Evolutionary conservation across 2,797 vertebrate species (phyloP).

Genomic region (Peromyscus attwateri): DNA sequence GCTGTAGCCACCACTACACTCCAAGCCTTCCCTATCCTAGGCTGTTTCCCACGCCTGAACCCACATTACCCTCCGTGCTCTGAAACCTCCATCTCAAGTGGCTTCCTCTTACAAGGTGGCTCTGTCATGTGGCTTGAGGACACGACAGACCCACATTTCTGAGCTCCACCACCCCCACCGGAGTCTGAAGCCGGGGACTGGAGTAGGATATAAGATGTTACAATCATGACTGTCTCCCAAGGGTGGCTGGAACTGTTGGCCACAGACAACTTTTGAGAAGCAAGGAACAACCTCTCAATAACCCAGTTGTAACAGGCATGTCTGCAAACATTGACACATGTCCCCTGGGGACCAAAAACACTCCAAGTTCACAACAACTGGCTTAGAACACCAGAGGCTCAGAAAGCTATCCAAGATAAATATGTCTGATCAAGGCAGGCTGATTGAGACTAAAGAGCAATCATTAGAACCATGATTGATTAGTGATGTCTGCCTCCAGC

Average conservation of each 20-base stretch:
- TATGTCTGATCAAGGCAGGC: not conserved
- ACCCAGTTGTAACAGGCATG: not conserved
- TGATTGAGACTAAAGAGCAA: not conserved
- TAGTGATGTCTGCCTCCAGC: not conserved
- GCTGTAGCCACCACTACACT: not conserved
- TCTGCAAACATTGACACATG: not conserved
- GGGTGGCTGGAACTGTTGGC: not conserved
- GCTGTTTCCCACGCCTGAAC: not conserved
- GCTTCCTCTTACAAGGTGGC: not conserved
- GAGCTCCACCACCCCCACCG: no score
- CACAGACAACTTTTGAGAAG: not conserved
- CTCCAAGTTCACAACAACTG: not conserved
- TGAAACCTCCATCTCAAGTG: not conserved
- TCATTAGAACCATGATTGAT: not conserved
- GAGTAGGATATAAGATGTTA: not conserved
- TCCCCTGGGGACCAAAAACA: no score
- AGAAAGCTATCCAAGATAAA: not conserved
- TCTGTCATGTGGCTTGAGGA: not conserved
- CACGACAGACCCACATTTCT: rapidly evolving
- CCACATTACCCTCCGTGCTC: not conserved
- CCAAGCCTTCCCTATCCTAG: rapidly evolving
- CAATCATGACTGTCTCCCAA: not conserved
- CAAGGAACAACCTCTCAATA: not conserved
- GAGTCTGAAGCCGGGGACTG: not conserved
- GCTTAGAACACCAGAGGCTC: not conserved